phyloP scores from a whole-genome alignment of 2,888 invertebrate species.

The Lycophotia porphyrea region DNA sequence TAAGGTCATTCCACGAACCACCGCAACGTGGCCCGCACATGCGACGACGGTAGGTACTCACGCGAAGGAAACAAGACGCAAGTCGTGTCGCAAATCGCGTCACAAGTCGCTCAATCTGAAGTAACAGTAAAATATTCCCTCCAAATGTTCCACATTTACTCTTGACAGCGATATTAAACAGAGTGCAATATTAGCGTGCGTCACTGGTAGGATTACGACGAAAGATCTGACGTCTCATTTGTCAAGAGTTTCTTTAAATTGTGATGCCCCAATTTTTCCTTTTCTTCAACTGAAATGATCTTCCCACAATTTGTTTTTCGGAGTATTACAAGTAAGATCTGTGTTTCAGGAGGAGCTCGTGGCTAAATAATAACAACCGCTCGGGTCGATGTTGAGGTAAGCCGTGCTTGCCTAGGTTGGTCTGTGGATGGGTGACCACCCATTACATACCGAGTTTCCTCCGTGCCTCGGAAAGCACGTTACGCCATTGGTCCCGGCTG shows the following conservation, averaged over 20 bases:
- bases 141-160: slow-evolving; percentile 30
- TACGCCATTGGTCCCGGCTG: not conserved
- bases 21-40: not conserved
- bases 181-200: slow-evolving; percentile 41
- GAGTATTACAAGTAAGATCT: not conserved
- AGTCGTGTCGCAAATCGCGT: not conserved
- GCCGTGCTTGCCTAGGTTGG: not conserved
- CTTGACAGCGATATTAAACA: slow-evolving; percentile 35
- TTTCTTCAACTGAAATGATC: slow-evolving; percentile 15
- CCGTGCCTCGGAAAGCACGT: not conserved
- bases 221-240: slow-evolving; percentile 57
- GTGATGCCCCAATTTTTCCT: slow-evolving; percentile 32
- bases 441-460: not conserved
- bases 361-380: not conserved
- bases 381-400: not conserved
- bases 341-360: not conserved
- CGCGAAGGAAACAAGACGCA: not conserved
- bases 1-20: not conserved
- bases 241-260: slow-evolving; percentile 52
- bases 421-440: not conserved
- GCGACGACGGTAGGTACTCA: not conserved
- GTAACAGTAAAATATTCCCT: slow-evolving; percentile 26
- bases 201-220: slow-evolving; percentile 48
- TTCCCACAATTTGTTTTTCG: slow-evolving; percentile 14
- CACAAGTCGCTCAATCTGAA: no score